Evolutionary conservation across 2,113 vertebrate genomes (phyloP).

Genomic region (Saguinus midas): DNA sequence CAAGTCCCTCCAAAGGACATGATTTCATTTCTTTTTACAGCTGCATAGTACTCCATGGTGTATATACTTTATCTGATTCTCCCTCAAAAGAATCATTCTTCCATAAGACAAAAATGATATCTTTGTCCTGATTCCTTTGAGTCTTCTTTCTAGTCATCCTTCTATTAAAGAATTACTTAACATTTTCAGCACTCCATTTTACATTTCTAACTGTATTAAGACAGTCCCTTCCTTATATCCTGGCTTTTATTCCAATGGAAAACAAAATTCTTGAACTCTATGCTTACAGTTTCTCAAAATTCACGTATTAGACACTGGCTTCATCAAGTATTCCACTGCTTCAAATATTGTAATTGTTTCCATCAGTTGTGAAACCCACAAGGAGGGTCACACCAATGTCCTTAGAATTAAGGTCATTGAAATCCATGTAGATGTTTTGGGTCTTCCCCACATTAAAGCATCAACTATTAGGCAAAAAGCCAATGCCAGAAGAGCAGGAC

Average conservation of each 20-base stretch:
- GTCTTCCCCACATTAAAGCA: not conserved
- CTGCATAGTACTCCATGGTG: too few species aligned
- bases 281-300: not conserved
- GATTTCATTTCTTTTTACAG: too few species aligned
- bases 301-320: too few species aligned
- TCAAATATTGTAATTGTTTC: not conserved
- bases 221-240: not conserved
- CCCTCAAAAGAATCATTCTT: not conserved
- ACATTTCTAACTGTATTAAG: not conserved
- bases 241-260: not conserved
- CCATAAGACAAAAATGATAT: not conserved
- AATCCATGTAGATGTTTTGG: not conserved
- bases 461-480: not conserved
- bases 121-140: not conserved
- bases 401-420: not conserved
- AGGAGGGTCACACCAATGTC: not conserved
- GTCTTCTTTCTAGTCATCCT: not conserved
- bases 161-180: not conserved
- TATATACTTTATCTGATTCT: not conserved
- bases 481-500: not conserved
- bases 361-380: not conserved
- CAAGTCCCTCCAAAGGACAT: too few species aligned
- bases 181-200: not conserved
- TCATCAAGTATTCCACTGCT: not conserved
- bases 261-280: not conserved